A percentile compares a stretch with the other conserved stretches of the same genome.
phyloP scores from a whole-genome alignment of 2,797 vertebrate genomes.

The Pempheris klunzingeri region DNA sequence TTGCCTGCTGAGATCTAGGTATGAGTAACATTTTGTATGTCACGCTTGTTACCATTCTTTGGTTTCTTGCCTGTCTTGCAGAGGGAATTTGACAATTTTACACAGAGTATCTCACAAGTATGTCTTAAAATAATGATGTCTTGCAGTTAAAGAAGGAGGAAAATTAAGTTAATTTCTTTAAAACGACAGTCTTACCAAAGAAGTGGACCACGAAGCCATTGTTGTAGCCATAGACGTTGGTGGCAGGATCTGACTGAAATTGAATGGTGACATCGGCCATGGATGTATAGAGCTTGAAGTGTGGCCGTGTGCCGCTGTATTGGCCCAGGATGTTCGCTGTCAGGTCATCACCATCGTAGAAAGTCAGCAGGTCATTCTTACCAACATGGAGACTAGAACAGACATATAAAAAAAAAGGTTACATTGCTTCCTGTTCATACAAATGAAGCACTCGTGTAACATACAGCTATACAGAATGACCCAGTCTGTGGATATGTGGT shows the following conservation, averaged over 20 bases:
- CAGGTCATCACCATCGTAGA: constrained; percentile 97
- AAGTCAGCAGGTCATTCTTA: constrained; percentile 92
- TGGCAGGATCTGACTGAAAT: constrained; percentile 96
- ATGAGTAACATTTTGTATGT: constrained; percentile 19
- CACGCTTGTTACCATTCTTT: neutral
- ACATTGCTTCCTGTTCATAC: neutral
- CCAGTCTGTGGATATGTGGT: neutral
- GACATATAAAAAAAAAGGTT: neutral
- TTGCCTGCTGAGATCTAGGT: constrained; percentile 13
- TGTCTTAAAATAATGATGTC: too few relatives aligned
- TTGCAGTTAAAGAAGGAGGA: too few relatives aligned
- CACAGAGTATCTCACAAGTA: too few relatives aligned
- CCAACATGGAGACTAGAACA: constrained; percentile 89
- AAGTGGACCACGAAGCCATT: constrained; percentile 97
- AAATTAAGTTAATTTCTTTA: too few relatives aligned
- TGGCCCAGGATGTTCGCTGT: constrained; percentile 96
- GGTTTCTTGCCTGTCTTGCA: neutral
- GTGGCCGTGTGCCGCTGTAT: constrained; percentile 89
- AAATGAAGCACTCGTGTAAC: neutral
- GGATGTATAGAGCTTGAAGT: constrained; percentile 95
- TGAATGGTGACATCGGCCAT: constrained; percentile 95
- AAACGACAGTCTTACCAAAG: constrained; percentile 86
- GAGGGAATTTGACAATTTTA: constrained; percentile 6
- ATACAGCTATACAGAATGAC: neutral
- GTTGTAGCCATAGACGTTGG: constrained; percentile 91